phyloP scores from a whole-genome alignment of 1,140 invertebrate genomes.

The Neotoxoptera formosana region DNA sequence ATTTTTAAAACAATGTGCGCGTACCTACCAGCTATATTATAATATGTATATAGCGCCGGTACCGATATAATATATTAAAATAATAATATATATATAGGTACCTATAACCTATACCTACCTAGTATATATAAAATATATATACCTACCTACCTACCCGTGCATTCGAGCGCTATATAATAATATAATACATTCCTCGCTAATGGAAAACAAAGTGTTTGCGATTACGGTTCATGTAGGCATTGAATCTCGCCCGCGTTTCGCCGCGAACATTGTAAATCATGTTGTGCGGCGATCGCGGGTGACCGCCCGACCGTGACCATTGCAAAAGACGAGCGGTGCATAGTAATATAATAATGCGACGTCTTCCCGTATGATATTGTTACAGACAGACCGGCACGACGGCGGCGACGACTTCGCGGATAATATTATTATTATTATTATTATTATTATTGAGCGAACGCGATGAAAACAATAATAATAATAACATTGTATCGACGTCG shows the following conservation, averaged over 20 bases:
- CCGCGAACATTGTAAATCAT: slow-evolving; percentile 30
- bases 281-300: not conserved
- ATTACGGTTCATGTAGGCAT: not conserved
- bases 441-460: not conserved
- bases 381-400: not conserved
- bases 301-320: slow-evolving; percentile 37
- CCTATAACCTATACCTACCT: too few relatives aligned
- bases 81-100: too few relatives aligned
- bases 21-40: too few relatives aligned
- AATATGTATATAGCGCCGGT: too few relatives aligned
- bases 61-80: too few relatives aligned
- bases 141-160: not conserved
- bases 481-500: not conserved
- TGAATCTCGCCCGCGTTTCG: not conserved
- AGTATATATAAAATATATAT: too few relatives aligned
- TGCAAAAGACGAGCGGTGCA: not conserved
- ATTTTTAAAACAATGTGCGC: too few relatives aligned
- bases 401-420: not conserved
- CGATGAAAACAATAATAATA: not conserved
- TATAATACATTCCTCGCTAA: slow-evolving; percentile 44
- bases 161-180: not conserved
- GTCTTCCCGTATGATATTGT: not conserved
- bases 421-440: not conserved
- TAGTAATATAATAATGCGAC: not conserved
- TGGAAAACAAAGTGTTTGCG: slow-evolving; percentile 56